phyloP scores from a whole-genome alignment of 2,888 invertebrate genomes.

The Eucera pruinosa region DNA sequence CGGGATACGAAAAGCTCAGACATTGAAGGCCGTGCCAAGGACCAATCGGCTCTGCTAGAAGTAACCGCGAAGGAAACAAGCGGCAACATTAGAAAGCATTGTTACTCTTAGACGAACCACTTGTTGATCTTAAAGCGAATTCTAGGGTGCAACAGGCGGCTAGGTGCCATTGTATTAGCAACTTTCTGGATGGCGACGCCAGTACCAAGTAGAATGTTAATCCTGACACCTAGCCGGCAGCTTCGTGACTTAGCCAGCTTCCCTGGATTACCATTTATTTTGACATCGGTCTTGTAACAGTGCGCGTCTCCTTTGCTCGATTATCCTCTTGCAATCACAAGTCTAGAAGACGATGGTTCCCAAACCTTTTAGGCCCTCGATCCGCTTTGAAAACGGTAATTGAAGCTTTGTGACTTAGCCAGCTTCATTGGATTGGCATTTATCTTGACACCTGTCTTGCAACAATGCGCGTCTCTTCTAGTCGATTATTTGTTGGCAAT shows the following conservation, averaged over 20 bases:
- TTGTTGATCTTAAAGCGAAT: slow-evolving; percentile 75
- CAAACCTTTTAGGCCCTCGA: too few species aligned
- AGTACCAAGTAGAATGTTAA: slow-evolving; percentile 48
- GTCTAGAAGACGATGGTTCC: too few species aligned
- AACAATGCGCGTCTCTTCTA: too few species aligned
- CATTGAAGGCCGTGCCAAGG: slow-evolving; percentile 58
- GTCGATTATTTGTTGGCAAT: too few species aligned
- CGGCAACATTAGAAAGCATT: slow-evolving; percentile 69
- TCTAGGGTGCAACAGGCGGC: slow-evolving; percentile 65
- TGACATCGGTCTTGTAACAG: background rate
- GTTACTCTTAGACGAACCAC: slow-evolving; percentile 76
- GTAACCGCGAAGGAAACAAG: slow-evolving; percentile 47
- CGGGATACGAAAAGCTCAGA: slow-evolving; percentile 16
- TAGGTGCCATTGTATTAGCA: slow-evolving; percentile 62
- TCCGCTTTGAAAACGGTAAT: too few species aligned
- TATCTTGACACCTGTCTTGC: too few species aligned
- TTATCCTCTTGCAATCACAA: too few species aligned
- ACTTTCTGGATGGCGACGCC: slow-evolving; percentile 53
- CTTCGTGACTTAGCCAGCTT: slow-evolving; percentile 12
- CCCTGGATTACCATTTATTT: slow-evolving; percentile 14
- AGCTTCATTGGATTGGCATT: too few species aligned
- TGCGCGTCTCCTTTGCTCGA: background rate
- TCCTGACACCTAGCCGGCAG: slow-evolving; percentile 29
- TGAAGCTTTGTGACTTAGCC: too few species aligned
- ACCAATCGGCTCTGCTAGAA: slow-evolving; percentile 40